Conservation (phyloP, 2,888 invertebrate genomes). For the Eupithecia tripunctaria region DNA sequence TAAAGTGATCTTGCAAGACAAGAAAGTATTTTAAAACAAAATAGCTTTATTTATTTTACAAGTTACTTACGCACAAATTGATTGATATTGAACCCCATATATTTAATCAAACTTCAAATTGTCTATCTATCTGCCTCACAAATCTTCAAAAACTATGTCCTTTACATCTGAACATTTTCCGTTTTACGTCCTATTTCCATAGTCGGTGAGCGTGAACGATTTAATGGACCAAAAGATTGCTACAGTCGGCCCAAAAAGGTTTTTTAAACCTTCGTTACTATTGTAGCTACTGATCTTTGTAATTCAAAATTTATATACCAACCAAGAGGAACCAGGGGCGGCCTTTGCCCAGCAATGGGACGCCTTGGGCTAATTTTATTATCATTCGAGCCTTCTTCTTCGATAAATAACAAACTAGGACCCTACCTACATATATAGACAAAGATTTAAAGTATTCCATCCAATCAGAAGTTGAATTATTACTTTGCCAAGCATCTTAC, state of each 20-base stretch:
- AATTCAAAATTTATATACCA: conserved; percentile 15
- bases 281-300: conserved; percentile 36
- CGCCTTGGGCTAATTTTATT: too few relatives aligned
- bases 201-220: conserved; percentile 81
- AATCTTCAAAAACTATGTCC: conserved; percentile 74
- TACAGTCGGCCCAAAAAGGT: conserved; percentile 72
- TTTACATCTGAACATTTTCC: conserved; percentile 70
- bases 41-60: not conserved
- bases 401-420: not conserved
- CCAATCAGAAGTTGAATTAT: not conserved
- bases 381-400: too few relatives aligned
- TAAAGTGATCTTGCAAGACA: not conserved
- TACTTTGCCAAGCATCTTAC: conserved; percentile 7
- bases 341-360: too few relatives aligned
- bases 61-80: not conserved
- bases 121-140: conserved; percentile 57
- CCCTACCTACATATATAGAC: not conserved
- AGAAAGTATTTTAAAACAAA: not conserved
- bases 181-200: conserved; percentile 83
- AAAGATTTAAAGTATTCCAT: not conserved
- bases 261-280: conserved; percentile 57
- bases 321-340: too few relatives aligned
- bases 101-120: conserved; percentile 20
- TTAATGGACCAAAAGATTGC: conserved; percentile 83
- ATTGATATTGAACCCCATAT: not conserved